Evolutionary conservation across 2,113 vertebrate genomes (phyloP).

Genomic region (Euleptes europaea): DNA sequence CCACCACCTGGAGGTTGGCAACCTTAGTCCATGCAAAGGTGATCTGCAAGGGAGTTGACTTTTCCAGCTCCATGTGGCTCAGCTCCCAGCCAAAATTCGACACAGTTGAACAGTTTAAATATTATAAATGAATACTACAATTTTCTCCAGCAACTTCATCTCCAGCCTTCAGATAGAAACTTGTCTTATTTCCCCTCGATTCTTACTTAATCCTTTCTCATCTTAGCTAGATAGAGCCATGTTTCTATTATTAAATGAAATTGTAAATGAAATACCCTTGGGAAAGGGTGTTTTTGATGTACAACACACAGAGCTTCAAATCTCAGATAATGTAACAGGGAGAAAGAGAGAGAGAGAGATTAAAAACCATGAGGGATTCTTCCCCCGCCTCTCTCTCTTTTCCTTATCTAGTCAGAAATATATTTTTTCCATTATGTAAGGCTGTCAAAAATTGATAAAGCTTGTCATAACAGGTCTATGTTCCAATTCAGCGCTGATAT

Average conservation of each 20-base stretch:
- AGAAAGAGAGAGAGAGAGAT: conserved; percentile 54
- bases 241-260: conserved; percentile 65
- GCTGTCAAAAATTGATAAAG: conserved; percentile 35
- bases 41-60: conserved; percentile 36
- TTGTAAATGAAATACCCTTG: conserved; percentile 38
- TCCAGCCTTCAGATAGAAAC: conserved; percentile 37
- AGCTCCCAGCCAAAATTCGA: conserved; percentile 51
- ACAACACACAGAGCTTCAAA: conserved; percentile 53
- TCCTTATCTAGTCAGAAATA: conserved; percentile 13
- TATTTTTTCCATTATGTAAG: conserved; percentile 48
- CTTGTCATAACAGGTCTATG: conserved; percentile 23
- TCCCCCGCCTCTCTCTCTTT: not conserved
- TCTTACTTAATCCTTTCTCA: conserved; percentile 53
- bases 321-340: conserved; percentile 37
- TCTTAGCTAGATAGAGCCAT: conserved; percentile 40
- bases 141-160: conserved; percentile 50
- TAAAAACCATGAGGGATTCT: conserved; percentile 38
- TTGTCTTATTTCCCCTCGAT: conserved; percentile 24
- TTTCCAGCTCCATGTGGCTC: conserved; percentile 35
- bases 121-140: conserved; percentile 51
- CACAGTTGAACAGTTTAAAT: conserved; percentile 57
- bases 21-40: not conserved
- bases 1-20: too few species aligned
- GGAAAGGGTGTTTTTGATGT: conserved; percentile 34
- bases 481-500: conserved; percentile 28